A percentile compares a stretch with the other conserved stretches of the same genome.
Evolutionary conservation across 2,888 invertebrate genomes (phyloP).

Genomic region (Acronicta aceris): DNA sequence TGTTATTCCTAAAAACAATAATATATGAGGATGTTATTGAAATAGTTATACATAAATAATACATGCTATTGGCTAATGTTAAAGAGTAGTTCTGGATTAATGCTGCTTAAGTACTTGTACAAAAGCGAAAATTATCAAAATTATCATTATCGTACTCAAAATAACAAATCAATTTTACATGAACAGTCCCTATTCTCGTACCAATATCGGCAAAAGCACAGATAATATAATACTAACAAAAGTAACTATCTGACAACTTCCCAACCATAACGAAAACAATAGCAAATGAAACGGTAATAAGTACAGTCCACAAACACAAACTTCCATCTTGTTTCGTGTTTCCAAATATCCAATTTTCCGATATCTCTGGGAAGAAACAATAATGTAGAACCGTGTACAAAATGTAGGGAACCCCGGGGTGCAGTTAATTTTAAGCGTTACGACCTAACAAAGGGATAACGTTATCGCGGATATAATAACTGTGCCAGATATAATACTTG

Average conservation of each 20-base stretch:
- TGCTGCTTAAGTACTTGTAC: too few species aligned
- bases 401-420: conserved; percentile 27
- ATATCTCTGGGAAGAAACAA: conserved; percentile 35
- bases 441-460: conserved; percentile 33
- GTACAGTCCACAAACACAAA: conserved; percentile 17
- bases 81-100: too few species aligned
- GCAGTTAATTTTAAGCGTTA: conserved; percentile 33
- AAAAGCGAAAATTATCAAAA: too few species aligned
- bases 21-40: too few species aligned
- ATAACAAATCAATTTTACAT: too few species aligned
- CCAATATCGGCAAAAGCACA: conserved; percentile 10
- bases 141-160: too few species aligned
- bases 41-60: too few species aligned
- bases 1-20: too few species aligned
- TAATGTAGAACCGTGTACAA: conserved; percentile 15
- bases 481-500: conserved; percentile 2
- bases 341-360: conserved; percentile 28
- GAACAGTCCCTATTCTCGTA: too few species aligned
- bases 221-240: too few species aligned
- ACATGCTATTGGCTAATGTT: too few species aligned
- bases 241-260: conserved; percentile 13
- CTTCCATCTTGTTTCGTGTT: conserved; percentile 12
- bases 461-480: conserved; percentile 30
- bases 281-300: conserved; percentile 24
- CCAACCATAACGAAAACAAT: conserved; percentile 20